Percentiles rank a stretch among this genome's conserved stretches.
Conservation (phyloP, 2,113 vertebrate species). For the Sclerurus mexicanus region DNA sequence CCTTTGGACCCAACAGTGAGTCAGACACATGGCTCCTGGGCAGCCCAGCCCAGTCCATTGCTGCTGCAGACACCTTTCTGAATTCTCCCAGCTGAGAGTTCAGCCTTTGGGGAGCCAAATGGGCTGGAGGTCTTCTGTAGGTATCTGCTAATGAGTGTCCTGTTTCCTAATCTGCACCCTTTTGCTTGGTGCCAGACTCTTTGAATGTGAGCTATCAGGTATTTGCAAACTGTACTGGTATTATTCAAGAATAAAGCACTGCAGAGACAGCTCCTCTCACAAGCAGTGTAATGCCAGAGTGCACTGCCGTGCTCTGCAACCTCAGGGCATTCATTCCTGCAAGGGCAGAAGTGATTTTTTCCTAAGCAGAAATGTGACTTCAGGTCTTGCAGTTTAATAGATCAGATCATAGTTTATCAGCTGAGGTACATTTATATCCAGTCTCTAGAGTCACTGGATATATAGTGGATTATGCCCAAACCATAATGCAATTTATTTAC, state of each 20-base stretch:
- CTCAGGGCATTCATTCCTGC: too few species aligned
- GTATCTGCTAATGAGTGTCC: background rate
- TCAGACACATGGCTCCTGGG: background rate
- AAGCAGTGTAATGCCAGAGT: rapidly evolving
- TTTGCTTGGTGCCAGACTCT: background rate
- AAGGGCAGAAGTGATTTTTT: background rate
- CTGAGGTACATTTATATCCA: background rate
- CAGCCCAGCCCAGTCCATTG: background rate
- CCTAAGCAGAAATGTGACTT: background rate
- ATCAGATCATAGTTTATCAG: background rate
- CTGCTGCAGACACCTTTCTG: background rate
- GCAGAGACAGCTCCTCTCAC: background rate
- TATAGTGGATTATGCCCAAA: background rate
- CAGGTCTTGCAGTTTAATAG: background rate
- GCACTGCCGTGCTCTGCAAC: background rate
- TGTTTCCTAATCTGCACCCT: background rate
- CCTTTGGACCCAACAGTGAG: background rate
- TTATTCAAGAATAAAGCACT: background rate
- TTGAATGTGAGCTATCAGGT: too few species aligned
- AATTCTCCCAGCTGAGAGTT: background rate
- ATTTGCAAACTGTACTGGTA: background rate
- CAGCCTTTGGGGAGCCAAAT: background rate
- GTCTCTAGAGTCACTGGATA: background rate
- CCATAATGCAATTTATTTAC: background rate
- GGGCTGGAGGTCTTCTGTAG: background rate